Conservation (phyloP, 2,113 vertebrate species). For the Chlorocebus sabaeus region DNA sequence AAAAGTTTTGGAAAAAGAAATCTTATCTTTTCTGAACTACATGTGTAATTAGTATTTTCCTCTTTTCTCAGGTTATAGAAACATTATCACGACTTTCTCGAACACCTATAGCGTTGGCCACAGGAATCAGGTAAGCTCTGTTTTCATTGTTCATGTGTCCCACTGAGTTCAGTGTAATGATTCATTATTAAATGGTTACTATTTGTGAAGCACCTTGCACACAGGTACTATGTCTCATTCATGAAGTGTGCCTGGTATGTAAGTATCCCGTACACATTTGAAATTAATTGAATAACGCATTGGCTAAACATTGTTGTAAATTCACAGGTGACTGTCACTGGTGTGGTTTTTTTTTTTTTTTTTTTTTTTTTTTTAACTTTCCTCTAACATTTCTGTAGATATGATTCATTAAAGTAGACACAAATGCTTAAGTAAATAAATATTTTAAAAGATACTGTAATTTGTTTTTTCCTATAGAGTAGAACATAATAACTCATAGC, state of each 20-base stretch:
- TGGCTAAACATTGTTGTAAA: not conserved
- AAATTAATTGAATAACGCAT: not conserved
- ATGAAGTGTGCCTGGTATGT: not conserved
- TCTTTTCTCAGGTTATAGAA: conserved; percentile 92
- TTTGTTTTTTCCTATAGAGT: not conserved
- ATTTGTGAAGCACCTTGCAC: not conserved
- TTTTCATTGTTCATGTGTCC: not conserved
- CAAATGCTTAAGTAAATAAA: not conserved
- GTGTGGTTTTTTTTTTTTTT: not conserved
- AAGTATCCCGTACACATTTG: not conserved
- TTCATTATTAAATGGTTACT: not conserved
- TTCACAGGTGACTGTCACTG: not conserved
- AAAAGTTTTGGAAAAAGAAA: not conserved
- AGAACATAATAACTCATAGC: not conserved
- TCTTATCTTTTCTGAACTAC: not conserved
- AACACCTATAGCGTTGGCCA: conserved; percentile 86
- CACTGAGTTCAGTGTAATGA: not conserved
- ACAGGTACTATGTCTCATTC: not conserved
- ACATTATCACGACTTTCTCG: conserved; percentile 94
- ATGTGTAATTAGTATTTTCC: not conserved
- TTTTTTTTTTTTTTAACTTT: not conserved
- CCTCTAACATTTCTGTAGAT: not conserved
- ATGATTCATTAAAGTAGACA: not conserved
- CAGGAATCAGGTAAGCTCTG: conserved; percentile 91
- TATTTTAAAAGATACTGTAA: not conserved